Conservation (phyloP, 2,113 vertebrate species). For the Zosterops hypoxanthus region DNA sequence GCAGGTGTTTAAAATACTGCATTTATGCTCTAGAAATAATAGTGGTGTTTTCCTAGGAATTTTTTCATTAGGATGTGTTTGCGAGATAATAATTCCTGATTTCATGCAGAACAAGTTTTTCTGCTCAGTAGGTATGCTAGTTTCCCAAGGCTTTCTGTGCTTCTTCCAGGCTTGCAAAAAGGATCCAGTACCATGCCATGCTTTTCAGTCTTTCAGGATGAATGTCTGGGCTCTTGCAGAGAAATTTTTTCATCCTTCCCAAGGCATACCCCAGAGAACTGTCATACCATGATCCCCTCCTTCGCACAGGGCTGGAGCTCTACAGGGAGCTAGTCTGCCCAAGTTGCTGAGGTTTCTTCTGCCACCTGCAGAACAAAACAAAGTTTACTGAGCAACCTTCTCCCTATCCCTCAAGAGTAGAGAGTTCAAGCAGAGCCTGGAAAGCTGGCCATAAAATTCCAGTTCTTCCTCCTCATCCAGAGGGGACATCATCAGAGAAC, state of each 20-base stretch:
- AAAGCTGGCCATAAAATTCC: not conserved
- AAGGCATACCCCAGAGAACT: not conserved
- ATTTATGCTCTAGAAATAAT: not conserved
- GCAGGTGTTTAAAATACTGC: not conserved
- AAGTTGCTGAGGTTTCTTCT: not conserved
- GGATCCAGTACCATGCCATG: rapidly evolving
- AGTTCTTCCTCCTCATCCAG: not conserved
- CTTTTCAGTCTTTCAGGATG: not conserved
- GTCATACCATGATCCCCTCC: not conserved
- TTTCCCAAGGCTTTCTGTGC: not conserved
- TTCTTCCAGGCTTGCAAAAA: not conserved
- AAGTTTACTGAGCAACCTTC: not conserved
- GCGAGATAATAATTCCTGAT: not conserved
- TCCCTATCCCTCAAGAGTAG: not conserved
- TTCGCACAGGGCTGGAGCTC: not conserved
- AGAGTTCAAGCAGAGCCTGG: not conserved
- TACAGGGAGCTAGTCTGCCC: not conserved
- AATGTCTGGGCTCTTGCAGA: not conserved
- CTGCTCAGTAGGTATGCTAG: not conserved
- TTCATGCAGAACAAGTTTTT: not conserved
- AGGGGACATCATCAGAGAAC: rapidly evolving
- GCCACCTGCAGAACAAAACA: not conserved
- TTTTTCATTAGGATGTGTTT: not conserved
- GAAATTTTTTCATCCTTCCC: not conserved
- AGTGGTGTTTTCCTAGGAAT: not conserved